Evolutionary conservation across 2,113 vertebrate genomes (phyloP).

Genomic region (Felis chaus): DNA sequence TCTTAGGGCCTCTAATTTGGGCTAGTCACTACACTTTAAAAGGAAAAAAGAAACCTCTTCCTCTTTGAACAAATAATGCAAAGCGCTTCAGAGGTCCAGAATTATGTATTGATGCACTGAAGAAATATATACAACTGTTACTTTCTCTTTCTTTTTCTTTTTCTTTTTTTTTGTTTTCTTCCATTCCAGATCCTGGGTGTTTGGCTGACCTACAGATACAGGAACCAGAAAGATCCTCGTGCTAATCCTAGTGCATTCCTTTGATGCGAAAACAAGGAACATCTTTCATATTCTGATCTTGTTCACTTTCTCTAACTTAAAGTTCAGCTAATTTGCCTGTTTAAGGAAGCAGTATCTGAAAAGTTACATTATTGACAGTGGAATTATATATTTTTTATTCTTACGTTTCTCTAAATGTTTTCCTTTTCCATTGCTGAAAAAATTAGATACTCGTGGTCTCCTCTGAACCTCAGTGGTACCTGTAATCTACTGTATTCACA

Average conservation of each 20-base stretch:
- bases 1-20: background rate
- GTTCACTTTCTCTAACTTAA: constrained; percentile 75
- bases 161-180: background rate
- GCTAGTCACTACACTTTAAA: background rate
- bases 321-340: constrained; percentile 74
- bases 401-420: constrained; percentile 50
- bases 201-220: constrained; percentile 95
- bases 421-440: constrained; percentile 68
- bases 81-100: background rate
- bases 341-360: constrained; percentile 39
- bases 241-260: constrained; percentile 97
- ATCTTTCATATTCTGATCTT: background rate
- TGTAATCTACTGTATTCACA: constrained; percentile 56
- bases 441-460: constrained; percentile 46
- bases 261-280: constrained; percentile 81
- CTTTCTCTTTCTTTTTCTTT: constrained; percentile 27
- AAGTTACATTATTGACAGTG: constrained; percentile 38
- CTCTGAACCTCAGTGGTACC: constrained; percentile 54
- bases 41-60: background rate
- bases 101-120: background rate
- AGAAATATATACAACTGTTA: background rate
- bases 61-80: background rate
- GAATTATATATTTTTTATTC: constrained; percentile 73
- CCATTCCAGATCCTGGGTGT: constrained; percentile 94
- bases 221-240: constrained; percentile 96